Conservation (phyloP, 2,797 vertebrate genomes). For the Gambelia wislizenii region DNA sequence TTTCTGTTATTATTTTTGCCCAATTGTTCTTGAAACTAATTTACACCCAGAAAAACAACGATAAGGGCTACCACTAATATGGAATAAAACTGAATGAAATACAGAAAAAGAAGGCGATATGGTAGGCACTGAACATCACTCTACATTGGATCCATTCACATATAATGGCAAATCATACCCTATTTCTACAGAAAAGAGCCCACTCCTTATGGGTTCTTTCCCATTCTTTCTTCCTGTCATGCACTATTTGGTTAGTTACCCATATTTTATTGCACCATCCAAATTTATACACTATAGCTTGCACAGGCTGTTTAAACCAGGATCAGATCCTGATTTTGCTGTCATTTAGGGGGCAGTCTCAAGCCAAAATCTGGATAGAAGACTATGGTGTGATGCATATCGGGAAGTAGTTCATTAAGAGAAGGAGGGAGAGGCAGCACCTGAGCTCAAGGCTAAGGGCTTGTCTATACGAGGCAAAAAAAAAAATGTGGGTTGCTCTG, state of each 20-base stretch:
- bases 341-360: not conserved
- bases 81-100: not conserved
- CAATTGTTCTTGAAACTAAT: not conserved
- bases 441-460: not conserved
- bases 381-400: not conserved
- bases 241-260: not conserved
- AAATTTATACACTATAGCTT: not conserved
- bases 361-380: not conserved
- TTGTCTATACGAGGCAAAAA: no score
- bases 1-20: not conserved
- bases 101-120: not conserved
- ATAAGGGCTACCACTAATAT: not conserved
- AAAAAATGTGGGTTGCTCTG: no score
- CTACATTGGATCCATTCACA: not conserved
- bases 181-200: not conserved
- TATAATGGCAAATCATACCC: not conserved
- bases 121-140: not conserved
- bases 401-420: not conserved
- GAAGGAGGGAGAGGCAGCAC: not conserved
- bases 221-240: not conserved
- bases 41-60: not conserved
- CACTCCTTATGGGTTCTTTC: not conserved
- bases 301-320: not conserved
- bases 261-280: not conserved
- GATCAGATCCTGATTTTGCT: not conserved